These are phyloP conservation scores for Hepsetus odoe DNA, from an alignment of 2,113 vertebrate species.

Conservation along the genomic window DNA sequence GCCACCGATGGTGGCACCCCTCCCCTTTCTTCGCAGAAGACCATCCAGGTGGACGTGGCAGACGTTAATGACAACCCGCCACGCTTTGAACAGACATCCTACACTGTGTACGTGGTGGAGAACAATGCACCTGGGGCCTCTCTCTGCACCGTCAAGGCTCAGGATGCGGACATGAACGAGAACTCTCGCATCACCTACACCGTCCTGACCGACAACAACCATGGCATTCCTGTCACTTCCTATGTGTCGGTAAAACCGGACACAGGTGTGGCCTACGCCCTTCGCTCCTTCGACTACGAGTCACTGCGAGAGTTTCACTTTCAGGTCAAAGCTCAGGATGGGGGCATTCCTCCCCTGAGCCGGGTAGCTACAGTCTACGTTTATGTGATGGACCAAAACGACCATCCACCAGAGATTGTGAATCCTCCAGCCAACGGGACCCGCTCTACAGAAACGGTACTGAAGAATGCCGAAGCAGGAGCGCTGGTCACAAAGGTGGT, in stretches of 20 bases:
- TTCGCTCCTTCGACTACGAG: constrained; percentile 95
- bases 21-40: constrained; percentile 88
- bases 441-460: constrained; percentile 87
- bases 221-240: constrained; percentile 89
- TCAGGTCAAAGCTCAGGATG: constrained; percentile 91
- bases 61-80: constrained; percentile 97
- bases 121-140: constrained; percentile 88
- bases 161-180: constrained; percentile 87
- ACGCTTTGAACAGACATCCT: constrained; percentile 85
- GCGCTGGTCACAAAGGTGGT: constrained; percentile 95
- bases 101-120: constrained; percentile 89
- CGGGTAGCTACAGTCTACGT: constrained; percentile 89
- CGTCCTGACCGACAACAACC: constrained; percentile 88
- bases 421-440: constrained; percentile 89
- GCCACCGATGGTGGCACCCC: constrained; percentile 90
- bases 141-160: constrained; percentile 88
- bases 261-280: constrained; percentile 88
- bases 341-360: constrained; percentile 88
- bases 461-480: constrained; percentile 85
- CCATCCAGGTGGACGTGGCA: constrained; percentile 87
- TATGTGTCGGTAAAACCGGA: constrained; percentile 92
- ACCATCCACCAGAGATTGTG: constrained; percentile 90
- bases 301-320: constrained; percentile 92
- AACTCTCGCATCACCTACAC: constrained; percentile 93
- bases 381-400: constrained; percentile 91